Conservation (phyloP, 2,113 vertebrate genomes). For the Actinemys pallida region DNA sequence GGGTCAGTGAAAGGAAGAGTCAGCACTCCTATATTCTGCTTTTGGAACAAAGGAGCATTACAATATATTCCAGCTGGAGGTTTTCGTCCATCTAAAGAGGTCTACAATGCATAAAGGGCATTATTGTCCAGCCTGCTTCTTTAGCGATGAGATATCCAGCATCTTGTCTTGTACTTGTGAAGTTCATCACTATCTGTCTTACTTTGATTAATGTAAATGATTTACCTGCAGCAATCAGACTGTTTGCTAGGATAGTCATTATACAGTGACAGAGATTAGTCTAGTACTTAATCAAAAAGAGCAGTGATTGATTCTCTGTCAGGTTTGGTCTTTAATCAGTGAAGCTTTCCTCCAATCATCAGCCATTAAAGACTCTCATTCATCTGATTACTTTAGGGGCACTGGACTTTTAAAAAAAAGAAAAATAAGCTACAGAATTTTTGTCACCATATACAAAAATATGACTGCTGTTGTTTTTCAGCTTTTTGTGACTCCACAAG, state of each 20-base stretch:
- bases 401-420: conserved; percentile 18
- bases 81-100: not conserved
- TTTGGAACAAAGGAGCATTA: not conserved
- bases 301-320: conserved; percentile 74
- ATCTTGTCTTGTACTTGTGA: conserved; percentile 19
- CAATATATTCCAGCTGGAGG: not conserved
- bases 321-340: conserved; percentile 73
- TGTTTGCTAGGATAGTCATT: conserved; percentile 71
- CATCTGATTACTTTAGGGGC: conserved; percentile 62
- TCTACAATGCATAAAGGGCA: not conserved
- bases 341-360: conserved; percentile 68
- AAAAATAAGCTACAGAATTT: not conserved
- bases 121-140: not conserved
- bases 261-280: conserved; percentile 74
- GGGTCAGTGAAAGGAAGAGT: not conserved
- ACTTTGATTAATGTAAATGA: conserved; percentile 74
- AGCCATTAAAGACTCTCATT: conserved; percentile 57
- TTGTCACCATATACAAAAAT: not conserved
- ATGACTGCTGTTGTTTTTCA: not conserved
- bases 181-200: conserved; percentile 48
- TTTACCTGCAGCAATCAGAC: conserved; percentile 68
- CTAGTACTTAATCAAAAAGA: conserved; percentile 72
- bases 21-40: not conserved
- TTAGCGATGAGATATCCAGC: conserved; percentile 1
- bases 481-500: not conserved